Evolutionary conservation across 2,888 invertebrate species (phyloP).

Genomic region (Melipona bicolor): DNA sequence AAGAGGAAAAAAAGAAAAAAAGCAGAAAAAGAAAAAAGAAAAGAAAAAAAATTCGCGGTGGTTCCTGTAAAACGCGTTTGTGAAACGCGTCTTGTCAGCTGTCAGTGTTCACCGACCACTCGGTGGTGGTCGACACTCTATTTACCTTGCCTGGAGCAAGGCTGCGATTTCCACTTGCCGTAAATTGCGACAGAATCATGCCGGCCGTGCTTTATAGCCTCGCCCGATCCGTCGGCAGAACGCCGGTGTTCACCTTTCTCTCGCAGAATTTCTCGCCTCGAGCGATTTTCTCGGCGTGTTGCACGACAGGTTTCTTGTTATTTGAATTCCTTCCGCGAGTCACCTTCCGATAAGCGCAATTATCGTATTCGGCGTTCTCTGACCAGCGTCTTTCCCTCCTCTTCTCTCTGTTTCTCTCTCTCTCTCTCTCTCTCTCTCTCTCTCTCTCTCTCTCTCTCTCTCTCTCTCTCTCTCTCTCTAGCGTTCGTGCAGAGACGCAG

Average conservation of each 20-base stretch:
- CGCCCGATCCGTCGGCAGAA: constrained; percentile 32
- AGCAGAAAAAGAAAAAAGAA: too few relatives aligned
- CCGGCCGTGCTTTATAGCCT: constrained; percentile 55
- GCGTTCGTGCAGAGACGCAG: too few relatives aligned
- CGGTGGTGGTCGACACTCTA: constrained; percentile 65
- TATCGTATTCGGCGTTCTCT: constrained; percentile 33
- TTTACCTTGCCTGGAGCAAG: constrained; percentile 81
- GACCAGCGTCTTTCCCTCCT: neutral
- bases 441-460: too few relatives aligned
- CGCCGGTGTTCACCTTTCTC: constrained; percentile 70
- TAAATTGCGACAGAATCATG: constrained; percentile 76
- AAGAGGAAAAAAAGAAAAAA: too few relatives aligned
- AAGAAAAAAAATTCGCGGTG: neutral
- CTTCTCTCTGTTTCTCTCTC: too few relatives aligned
- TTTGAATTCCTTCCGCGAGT: constrained; percentile 55
- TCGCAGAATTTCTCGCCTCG: constrained; percentile 72
- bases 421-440: too few relatives aligned
- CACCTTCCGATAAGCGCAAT: constrained; percentile 47
- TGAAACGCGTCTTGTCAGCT: constrained; percentile 45
- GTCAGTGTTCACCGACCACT: constrained; percentile 36
- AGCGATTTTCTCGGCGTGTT: constrained; percentile 64
- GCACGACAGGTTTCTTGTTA: constrained; percentile 56
- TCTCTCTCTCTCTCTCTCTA: too few relatives aligned
- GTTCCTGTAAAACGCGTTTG: constrained; percentile 9
- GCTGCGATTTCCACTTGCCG: constrained; percentile 77